Base-by-base conservation (phyloP, 2,113 vertebrate species). In the Catagonus wagneri region DNA sequence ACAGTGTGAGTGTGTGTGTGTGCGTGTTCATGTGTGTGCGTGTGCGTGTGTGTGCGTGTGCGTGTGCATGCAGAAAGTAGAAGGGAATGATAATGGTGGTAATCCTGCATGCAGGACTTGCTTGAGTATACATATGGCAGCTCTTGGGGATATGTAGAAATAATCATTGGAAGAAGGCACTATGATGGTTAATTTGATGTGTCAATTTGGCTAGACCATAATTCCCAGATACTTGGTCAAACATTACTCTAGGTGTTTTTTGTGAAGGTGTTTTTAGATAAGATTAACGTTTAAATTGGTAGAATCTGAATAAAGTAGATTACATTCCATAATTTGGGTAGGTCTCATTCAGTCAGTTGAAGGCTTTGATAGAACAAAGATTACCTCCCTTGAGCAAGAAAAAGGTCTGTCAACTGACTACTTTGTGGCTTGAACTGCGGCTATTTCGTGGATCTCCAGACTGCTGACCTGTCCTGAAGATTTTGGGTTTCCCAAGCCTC, bases 41-140 rank as follows among this genome's bases (percentile, higher is more conserved):
- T 36, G 10, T 50, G 7, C 54, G 20, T 36, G 3, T 76, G 13
- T 56, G 10, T 15, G 7, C 60, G 6, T 44, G 58, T 27, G 32
- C 58, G 22, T n/a, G 13, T 20, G 3, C 32, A 7, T 17, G 0
- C 66, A 91, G 65, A 17, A 75, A 68, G 2, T 52, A 27, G 6
- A 32, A 54, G 11, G 2, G 7, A 2, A n/a, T 14, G 20, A 1
- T 39, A 14, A 1, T 34, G 19, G 9, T 36, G 15, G 3, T 27
- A 65, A 19, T 3, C 16, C 1, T 11, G 11, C 13, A 8, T 25
- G 6, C 10, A 44, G 11, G 4, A 22, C 2, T 39, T 60, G 2
- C 17, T 60, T 60, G 22, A 29, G 9, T 66, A 36, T 16, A 23
- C 4, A 32, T 16, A 1, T 32, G 10, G 9, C 32, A 52, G 19